Evolutionary conservation across 2,113 vertebrate species (phyloP).

Genomic region (Tor tambroides): DNA sequence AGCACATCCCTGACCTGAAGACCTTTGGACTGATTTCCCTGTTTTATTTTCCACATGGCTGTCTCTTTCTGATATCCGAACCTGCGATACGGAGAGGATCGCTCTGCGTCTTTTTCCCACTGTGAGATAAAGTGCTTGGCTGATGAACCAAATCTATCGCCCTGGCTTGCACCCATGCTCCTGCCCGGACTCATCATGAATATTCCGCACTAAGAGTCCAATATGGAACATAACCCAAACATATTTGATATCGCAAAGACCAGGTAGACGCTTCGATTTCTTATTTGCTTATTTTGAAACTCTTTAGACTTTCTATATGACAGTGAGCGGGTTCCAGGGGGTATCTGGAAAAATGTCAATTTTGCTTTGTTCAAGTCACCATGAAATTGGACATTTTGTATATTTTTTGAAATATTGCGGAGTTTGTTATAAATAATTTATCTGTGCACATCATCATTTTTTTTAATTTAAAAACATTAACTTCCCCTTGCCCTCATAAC

Average conservation of each 20-base stretch:
- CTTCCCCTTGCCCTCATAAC: too few relatives aligned
- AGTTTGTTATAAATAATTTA: not conserved
- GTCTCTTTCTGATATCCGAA: constrained; percentile 49
- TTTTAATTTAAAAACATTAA: not conserved
- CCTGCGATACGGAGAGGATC: constrained; percentile 17
- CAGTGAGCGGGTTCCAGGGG: not conserved
- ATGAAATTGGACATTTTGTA: not conserved
- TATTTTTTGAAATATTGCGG: not conserved
- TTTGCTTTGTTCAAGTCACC: not conserved
- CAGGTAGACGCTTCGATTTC: not conserved
- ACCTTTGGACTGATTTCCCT: constrained; percentile 54
- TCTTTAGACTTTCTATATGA: not conserved
- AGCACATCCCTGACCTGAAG: constrained; percentile 16
- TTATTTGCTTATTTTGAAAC: constrained; percentile 17
- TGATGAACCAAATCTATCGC: constrained; percentile 40
- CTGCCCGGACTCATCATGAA: constrained; percentile 8
- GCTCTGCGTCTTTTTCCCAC: not conserved
- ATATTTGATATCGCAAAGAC: not conserved
- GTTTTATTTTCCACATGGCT: constrained; percentile 54
- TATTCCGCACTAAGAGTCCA: constrained; percentile 27
- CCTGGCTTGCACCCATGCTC: constrained; percentile 27
- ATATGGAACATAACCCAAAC: constrained; percentile 13
- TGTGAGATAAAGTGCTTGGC: constrained; percentile 33
- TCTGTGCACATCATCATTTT: not conserved
- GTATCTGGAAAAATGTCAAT: not conserved